A percentile compares a stretch with the other conserved stretches of the same genome.
These are phyloP conservation scores for Umimayanthus kanabou DNA, from an alignment of 92 coral and sea anemone species.

Conservation along the genomic window DNA sequence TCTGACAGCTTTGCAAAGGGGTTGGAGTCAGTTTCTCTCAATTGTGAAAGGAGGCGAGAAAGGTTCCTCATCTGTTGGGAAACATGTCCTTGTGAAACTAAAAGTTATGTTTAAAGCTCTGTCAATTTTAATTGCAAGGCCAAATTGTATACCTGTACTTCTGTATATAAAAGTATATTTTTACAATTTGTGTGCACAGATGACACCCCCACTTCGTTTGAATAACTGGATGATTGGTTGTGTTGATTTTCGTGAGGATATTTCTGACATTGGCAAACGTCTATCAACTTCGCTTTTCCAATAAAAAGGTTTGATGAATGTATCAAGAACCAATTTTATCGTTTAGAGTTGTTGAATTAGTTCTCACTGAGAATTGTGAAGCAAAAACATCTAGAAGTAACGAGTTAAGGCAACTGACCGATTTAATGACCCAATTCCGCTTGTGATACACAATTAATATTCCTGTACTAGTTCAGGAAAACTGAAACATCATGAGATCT, in stretches of 20 bases:
- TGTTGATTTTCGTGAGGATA: constrained; percentile 10
- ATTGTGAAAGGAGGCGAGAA: neutral
- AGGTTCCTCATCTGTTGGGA: constrained; percentile 6
- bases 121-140: constrained; percentile 19
- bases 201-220: constrained; percentile 5
- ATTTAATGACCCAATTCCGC: neutral
- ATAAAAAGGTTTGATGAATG: neutral
- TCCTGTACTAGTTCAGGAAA: neutral
- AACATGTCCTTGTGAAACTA: constrained; percentile 10
- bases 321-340: neutral
- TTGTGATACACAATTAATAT: neutral
- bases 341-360: neutral
- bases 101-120: neutral
- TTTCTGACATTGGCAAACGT: constrained; percentile 10
- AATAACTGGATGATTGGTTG: neutral
- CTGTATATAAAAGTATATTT: neutral
- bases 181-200: neutral
- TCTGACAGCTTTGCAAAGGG: constrained; percentile 15
- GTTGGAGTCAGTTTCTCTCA: constrained; percentile 25
- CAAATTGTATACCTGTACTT: neutral
- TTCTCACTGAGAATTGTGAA: neutral
- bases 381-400: neutral
- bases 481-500: neutral
- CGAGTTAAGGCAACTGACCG: neutral
- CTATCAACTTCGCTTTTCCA: neutral